Percentiles rank a stretch among this genome's conserved stretches.
phyloP scores from a whole-genome alignment of 2,888 invertebrate species.

The Lymantria dispar region DNA sequence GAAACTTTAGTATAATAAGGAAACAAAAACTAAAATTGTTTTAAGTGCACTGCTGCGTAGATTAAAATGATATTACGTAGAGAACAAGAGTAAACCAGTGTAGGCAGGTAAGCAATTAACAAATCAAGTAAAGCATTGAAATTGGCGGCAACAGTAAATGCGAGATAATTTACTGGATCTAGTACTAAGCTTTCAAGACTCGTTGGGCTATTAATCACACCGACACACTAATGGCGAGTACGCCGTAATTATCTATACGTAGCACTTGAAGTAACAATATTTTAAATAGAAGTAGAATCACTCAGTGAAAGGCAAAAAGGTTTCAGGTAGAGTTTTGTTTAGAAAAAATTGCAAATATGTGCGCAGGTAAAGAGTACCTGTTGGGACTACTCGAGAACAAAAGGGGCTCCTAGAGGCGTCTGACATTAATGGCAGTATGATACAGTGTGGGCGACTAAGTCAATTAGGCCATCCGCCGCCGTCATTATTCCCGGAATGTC shows the following conservation, averaged over 20 bases:
- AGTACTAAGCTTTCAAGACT: conserved; percentile 48
- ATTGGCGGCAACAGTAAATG: conserved; percentile 48
- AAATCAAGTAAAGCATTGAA: conserved; percentile 42
- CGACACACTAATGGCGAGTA: conserved; percentile 56
- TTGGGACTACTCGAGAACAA: conserved; percentile 66
- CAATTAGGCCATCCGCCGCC: conserved; percentile 81
- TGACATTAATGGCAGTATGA: conserved; percentile 70
- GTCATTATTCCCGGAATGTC: conserved; percentile 76
- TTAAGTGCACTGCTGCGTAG: conserved; percentile 12
- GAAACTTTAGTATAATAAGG: conserved; percentile 13
- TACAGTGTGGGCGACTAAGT: conserved; percentile 78
- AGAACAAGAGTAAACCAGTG: conserved; percentile 32
- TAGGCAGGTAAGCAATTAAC: conserved; percentile 43
- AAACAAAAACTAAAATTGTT: conserved; percentile 13
- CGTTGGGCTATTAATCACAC: conserved; percentile 58
- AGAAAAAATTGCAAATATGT: conserved; percentile 52
- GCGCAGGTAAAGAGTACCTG: conserved; percentile 74
- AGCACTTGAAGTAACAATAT: conserved; percentile 51
- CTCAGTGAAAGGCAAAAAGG: conserved; percentile 45
- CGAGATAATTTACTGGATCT: conserved; percentile 49
- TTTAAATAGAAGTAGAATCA: conserved; percentile 43
- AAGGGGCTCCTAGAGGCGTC: conserved; percentile 72
- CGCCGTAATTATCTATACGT: conserved; percentile 58
- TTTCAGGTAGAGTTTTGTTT: conserved; percentile 57
- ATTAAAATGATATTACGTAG: conserved; percentile 19